phyloP scores from a whole-genome alignment of 2,797 vertebrate genomes.

The Micrastur ruficollis region DNA sequence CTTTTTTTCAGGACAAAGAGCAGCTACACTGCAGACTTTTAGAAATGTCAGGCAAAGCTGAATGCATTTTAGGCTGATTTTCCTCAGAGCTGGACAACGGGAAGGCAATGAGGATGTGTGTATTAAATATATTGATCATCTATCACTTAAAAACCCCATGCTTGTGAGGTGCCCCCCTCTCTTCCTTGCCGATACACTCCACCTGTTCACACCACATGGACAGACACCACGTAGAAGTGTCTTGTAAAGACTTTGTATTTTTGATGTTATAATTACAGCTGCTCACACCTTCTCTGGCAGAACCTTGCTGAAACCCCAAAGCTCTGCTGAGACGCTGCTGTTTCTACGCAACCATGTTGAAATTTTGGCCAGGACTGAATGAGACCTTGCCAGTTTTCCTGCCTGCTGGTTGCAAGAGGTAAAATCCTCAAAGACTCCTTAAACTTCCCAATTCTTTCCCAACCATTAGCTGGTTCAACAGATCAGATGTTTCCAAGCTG shows the following conservation, averaged over 20 bases:
- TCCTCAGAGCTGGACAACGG: neutral
- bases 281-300: constrained; percentile 1
- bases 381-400: neutral
- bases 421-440: neutral
- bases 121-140: neutral
- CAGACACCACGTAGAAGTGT: neutral
- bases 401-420: neutral
- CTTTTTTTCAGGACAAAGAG: neutral
- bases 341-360: neutral
- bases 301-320: neutral
- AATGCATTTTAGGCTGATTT: neutral
- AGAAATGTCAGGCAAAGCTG: neutral
- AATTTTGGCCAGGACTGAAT: neutral
- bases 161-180: neutral
- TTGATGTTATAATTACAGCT: neutral
- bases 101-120: neutral
- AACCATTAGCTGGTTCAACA: neutral
- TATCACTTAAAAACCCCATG: neutral
- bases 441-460: neutral
- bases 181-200: neutral
- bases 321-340: neutral
- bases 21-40: neutral
- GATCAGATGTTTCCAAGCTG: neutral
- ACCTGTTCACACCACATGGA: neutral
- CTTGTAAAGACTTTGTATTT: neutral